Base-by-base conservation (phyloP, 2,113 vertebrate genomes). In the Trogon surrucura region DNA sequence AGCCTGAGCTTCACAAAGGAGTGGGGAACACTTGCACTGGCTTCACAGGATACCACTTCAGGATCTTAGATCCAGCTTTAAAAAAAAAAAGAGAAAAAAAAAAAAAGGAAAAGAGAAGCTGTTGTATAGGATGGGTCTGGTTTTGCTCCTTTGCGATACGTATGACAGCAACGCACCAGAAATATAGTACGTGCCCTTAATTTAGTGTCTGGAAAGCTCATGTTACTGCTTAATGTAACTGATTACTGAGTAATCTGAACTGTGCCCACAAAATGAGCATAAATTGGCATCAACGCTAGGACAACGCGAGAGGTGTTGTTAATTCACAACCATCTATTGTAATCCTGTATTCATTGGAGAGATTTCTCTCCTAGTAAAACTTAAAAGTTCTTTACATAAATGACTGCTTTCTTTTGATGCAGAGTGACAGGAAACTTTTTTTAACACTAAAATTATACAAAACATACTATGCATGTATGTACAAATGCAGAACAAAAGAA, bases 161-260 rank as follows among this genome's bases (percentile, higher is more conserved):
- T 65, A 16, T 92, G 80, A 91, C 38, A 80, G 80, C 72, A 94
- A 74, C 62, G 61, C 47, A 79, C 36, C 92, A 96, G 65, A 95
- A 93, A 96, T 83, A 94, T 56, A 89, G 91, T 44, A 66, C 75
- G 89, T 65, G 36, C 47, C 97, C 85, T 96, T 96, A 95, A 93
- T 97, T 97, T 96, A 77, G 89, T 75, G 60, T 67, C 89, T 81
- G 75, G 66, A 96, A 97, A 97, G 87, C 81, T 95, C 80, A 1
- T 81, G 36, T 95, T 96, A 93, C 82, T 96, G 80, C 93, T 94
- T 97, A 95, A 96, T 86, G 81, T 89, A 96, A 93, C 95, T 94
- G 86, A 94, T 96, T 95, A 97, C 90, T 64, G 89, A 92, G 73
- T 27, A 91, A 96, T 91, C 88, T 97, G 75, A 97, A 95, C 85